Evolutionary conservation across 2,888 invertebrate species (phyloP).

Genomic region (Hypena proboscidalis): DNA sequence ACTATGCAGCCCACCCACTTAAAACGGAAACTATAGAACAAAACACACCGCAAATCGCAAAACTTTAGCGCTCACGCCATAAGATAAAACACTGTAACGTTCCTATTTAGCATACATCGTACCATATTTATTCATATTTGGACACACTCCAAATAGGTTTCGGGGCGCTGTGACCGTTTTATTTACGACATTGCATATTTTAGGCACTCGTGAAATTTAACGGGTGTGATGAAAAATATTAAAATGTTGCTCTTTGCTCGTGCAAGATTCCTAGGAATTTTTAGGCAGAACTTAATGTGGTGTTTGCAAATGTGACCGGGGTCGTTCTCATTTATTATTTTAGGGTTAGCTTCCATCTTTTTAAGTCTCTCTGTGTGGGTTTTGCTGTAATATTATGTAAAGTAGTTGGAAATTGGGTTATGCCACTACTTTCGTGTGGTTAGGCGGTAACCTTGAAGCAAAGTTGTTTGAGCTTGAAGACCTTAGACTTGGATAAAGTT

Average conservation of each 20-base stretch:
- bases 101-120: conserved; percentile 47
- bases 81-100: conserved; percentile 26
- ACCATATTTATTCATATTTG: conserved; percentile 70
- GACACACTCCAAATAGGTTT: conserved; percentile 72
- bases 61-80: conserved; percentile 22
- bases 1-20: not conserved
- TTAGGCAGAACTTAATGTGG: not conserved
- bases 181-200: conserved; percentile 65
- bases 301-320: not conserved
- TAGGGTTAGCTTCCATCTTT: conserved; percentile 1
- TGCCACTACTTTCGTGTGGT: too few relatives aligned
- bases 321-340: not conserved
- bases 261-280: not conserved
- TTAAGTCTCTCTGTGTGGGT: not conserved
- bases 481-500: too few relatives aligned
- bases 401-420: too few relatives aligned
- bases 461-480: too few relatives aligned
- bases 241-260: conserved; percentile 25
- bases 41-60: conserved; percentile 23
- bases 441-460: too few relatives aligned
- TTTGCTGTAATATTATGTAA: not conserved
- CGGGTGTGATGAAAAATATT: conserved; percentile 43
- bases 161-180: conserved; percentile 55
- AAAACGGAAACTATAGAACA: conserved; percentile 17
- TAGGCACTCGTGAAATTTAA: conserved; percentile 61